Evolutionary conservation across 2,113 vertebrate genomes (phyloP), one percentile per base, ranked within the genome.

Genomic region (Grammomys dolichurus): DNA sequence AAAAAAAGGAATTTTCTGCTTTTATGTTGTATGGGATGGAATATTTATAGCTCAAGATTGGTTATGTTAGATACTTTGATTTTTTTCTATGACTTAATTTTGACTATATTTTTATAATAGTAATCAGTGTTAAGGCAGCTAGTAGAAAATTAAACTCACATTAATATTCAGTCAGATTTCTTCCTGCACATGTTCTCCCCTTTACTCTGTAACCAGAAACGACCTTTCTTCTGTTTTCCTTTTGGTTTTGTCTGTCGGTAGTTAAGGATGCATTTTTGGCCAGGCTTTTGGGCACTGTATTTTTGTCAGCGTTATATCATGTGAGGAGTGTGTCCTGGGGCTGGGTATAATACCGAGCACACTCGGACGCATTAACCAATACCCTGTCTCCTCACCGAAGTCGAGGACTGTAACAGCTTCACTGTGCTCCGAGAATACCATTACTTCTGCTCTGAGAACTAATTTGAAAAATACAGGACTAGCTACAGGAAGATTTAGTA

Each of bases 11-110:
- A 7, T 24, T 63, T 22, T 13, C 58, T 17, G 36, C 92, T 93
- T 90, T 70, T 65, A 92, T n/a, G 89, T 92, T 93, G 97, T 87
- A 56, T 92, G 51, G 70, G 73, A 17, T 98, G 76, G 81, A 73
- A 94, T 78, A 93, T 94, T 94, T 81, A 11, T 63, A 40, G 7
- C 5, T 96, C 87, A 97, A 84, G 51, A 36, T 93, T 69, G 89
- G 98, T 93, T 98, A 91, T 95, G 54, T 93, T 86, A 91, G 72
- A 76, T 46, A 92, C 90, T 51, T 46, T 82, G 48, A 77, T 75
- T 97, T 95, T 85, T 75, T 75, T 75, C 4, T 75, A 11, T 14
- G 95, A 33, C 28, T 81, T 78, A 94, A 67, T 96, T 97, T 94
- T 92, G 51, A 82, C 13, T 73, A 46, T 78, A 70, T 89, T 84